Evolutionary conservation across 1,140 invertebrate species (phyloP).

Genomic region (Andrena cerasifolii): DNA sequence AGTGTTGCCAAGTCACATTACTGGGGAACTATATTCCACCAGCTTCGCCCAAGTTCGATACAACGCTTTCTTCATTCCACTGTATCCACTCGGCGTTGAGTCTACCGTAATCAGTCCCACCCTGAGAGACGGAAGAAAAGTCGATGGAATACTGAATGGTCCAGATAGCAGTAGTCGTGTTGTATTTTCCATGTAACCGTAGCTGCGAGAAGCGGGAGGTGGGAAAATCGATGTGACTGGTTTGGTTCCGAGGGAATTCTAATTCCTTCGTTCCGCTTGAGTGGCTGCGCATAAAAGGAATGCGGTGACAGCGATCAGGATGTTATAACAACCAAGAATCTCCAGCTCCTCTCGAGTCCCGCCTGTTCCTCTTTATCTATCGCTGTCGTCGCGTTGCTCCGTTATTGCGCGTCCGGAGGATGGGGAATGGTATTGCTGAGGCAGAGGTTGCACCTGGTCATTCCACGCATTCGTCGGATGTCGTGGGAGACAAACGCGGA

Average conservation of each 20-base stretch:
- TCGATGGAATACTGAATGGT: too few relatives aligned
- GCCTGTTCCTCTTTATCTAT: background rate
- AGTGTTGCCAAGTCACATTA: background rate
- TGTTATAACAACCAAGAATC: conserved; percentile 70
- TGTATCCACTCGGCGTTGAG: conserved; percentile 13
- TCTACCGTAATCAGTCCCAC: too few relatives aligned
- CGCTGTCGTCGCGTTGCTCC: too few relatives aligned
- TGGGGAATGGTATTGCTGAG: background rate
- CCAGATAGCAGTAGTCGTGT: too few relatives aligned
- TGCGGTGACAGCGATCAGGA: conserved; percentile 80
- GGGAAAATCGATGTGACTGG: background rate
- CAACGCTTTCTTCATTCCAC: too few relatives aligned
- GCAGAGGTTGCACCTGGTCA: conserved; percentile 3
- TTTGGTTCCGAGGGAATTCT: background rate
- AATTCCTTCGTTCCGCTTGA: conserved; percentile 69
- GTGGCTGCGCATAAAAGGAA: conserved; percentile 79
- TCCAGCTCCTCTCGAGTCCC: conserved; percentile 30
- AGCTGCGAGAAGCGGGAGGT: background rate
- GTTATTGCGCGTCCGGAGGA: background rate
- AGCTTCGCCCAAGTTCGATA: too few relatives aligned
- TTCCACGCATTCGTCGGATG: conserved; percentile 49
- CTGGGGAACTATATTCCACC: background rate
- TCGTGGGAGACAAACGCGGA: conserved; percentile 60
- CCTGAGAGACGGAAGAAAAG: too few relatives aligned
- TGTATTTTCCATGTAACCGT: too few relatives aligned